Evolutionary conservation across 1,140 invertebrate species (phyloP), one percentile per base, ranked within the genome.

Genomic region (Brachionus plicatilis): DNA sequence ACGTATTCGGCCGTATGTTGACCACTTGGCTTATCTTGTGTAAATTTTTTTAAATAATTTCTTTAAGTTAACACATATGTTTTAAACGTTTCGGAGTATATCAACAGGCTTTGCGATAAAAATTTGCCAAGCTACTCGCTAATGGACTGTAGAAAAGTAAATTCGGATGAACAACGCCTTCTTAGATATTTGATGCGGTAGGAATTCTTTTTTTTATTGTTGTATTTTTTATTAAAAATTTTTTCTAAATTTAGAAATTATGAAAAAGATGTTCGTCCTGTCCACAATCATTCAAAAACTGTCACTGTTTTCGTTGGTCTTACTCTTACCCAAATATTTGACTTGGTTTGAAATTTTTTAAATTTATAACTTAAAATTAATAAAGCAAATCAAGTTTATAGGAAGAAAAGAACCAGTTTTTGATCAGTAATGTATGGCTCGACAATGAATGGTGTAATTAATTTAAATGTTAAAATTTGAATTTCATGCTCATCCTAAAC

Each of bases 331-430:
- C 88, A 88, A 83, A 87, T 89, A 9, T 85, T 88, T n/a, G 88
- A 89, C 80, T 53, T 89, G 85, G 88, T 89, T 65, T 14, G 20
- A 45, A 53, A 27, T 8, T 41, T 43, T 41, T 47, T 1, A 45
- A 68, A 41, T 70, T 50, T 60, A 17, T 76, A 33, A 60, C 53
- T 60, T 20, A 60, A 60, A 60, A 20, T 60, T 84, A 66, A 33
- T 37, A 53, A 60, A 9, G 20, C 29, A 56, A 47, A 27, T 72
- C 56, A 53, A 70, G 29, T 75, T 47, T 72, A 17, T 60, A 92
- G 91, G 92, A 93, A 86, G 92, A 92, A 86, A 92, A 93, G 86
- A 92, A 92, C 85, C 92, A 92, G 87, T 91, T 92, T 8, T 87
- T 92, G 20, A 91, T 91, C 8, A 92, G 91, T 2, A 92, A 92